These are phyloP conservation scores for Phyllostomus discolor DNA, from an alignment of 2,113 vertebrate species.

Conservation along the genomic window DNA sequence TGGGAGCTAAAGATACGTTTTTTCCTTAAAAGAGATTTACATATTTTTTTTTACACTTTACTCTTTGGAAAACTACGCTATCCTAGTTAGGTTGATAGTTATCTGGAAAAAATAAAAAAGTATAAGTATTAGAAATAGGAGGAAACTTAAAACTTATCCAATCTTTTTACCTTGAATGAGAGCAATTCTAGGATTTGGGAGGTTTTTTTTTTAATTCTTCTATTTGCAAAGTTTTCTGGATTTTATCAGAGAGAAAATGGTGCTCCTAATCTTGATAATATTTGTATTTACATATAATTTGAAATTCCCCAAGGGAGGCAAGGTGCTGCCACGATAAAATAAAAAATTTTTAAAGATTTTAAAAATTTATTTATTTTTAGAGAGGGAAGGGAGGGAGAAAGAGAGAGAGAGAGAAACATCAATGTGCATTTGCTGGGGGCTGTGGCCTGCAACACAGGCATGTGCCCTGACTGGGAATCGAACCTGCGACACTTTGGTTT, in stretches of 20 bases:
- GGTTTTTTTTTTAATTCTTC: not conserved
- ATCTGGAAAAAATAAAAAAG: not conserved
- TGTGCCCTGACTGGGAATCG: too few species aligned
- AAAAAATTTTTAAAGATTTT: too few species aligned
- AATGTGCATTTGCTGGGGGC: too few species aligned
- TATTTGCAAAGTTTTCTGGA: not conserved
- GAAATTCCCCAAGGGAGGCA: not conserved
- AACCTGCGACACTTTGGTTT: too few species aligned
- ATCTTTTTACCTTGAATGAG: not conserved
- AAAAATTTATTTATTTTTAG: too few species aligned
- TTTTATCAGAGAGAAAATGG: slow-evolving; percentile 9
- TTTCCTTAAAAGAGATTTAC: not conserved
- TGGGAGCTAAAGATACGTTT: not conserved
- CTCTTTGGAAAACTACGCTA: slow-evolving; percentile 7
- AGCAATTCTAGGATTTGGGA: not conserved
- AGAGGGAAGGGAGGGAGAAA: too few species aligned
- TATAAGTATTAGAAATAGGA: not conserved
- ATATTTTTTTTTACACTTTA: not conserved
- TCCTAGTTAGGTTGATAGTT: not conserved
- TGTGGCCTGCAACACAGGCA: too few species aligned
- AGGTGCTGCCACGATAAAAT: not conserved
- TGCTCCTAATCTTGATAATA: not conserved
- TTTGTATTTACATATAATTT: slow-evolving; percentile 35
- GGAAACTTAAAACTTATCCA: not conserved
- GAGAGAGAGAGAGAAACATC: too few species aligned